Evolutionary conservation across 2,888 invertebrate species (phyloP).

Genomic region (Drosophila birchii): DNA sequence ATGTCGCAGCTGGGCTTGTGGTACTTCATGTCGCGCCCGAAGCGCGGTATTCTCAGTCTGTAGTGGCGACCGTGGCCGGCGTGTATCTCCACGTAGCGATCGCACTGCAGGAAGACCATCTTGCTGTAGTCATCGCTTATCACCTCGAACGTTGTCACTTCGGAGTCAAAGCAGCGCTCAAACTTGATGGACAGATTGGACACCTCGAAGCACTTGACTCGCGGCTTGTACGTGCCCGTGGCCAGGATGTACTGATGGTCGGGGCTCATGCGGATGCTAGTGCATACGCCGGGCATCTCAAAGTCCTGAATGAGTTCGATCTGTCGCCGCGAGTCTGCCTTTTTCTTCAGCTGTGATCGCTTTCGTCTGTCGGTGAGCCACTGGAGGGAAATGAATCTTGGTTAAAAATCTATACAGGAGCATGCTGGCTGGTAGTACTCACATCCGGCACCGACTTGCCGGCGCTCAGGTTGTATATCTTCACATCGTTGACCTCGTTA

Average conservation of each 20-base stretch:
- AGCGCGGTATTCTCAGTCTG: conserved; percentile 95
- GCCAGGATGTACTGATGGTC: conserved; percentile 97
- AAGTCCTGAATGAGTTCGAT: conserved; percentile 99
- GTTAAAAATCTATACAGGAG: neutral
- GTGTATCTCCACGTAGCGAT: conserved; percentile 98
- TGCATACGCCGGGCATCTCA: conserved; percentile 98
- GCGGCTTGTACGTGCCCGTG: conserved; percentile 98
- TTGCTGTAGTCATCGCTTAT: conserved; percentile 98
- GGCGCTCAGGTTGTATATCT: conserved; percentile 98
- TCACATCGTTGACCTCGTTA: conserved; percentile 96
- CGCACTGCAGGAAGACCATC: conserved; percentile 92
- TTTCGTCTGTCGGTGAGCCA: conserved; percentile 95
- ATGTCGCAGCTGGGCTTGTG: conserved; percentile 96
- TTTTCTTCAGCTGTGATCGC: conserved; percentile 92
- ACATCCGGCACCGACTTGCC: conserved; percentile 99
- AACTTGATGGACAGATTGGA: conserved; percentile 98
- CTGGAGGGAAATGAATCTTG: conserved; percentile 84
- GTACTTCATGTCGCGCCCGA: conserved; percentile 97
- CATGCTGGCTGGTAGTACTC: conserved; percentile 84
- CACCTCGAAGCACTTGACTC: conserved; percentile 98
- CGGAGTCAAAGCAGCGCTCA: conserved; percentile 98
- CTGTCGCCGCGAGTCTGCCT: conserved; percentile 94
- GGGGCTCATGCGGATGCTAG: conserved; percentile 91
- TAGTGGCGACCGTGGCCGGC: conserved; percentile 96
- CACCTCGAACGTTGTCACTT: conserved; percentile 96